Percentiles rank a stretch among this genome's conserved stretches.
phyloP scores from a whole-genome alignment of 2,797 vertebrate genomes.

The Ataeniobius toweri region DNA sequence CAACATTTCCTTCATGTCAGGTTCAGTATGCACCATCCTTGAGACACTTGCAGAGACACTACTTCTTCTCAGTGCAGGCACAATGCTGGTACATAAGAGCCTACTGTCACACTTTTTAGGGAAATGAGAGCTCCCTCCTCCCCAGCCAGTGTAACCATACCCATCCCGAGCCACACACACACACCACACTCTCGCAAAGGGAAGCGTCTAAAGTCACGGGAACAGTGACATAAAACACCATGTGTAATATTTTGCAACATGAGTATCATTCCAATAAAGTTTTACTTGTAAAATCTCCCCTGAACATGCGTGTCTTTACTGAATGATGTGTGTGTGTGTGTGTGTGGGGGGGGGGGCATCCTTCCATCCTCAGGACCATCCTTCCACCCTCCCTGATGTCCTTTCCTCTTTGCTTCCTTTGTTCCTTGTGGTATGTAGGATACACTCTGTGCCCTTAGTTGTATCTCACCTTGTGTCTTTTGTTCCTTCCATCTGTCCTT shows the following conservation, averaged over 20 bases:
- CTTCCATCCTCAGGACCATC: background rate
- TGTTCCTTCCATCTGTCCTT: background rate
- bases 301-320: conserved; percentile 17
- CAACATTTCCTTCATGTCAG: conserved; percentile 64
- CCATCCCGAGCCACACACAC: conserved; percentile 36
- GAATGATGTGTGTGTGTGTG: background rate
- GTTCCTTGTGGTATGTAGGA: no score
- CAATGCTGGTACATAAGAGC: conserved; percentile 68
- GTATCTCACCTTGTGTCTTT: background rate
- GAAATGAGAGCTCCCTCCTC: conserved; percentile 61
- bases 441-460: background rate
- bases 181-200: conserved; percentile 56
- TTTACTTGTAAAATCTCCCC: conserved; percentile 79
- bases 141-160: conserved; percentile 54
- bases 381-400: background rate
- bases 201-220: conserved; percentile 63
- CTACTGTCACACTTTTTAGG: conserved; percentile 73
- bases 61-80: conserved; percentile 70
- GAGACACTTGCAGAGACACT: conserved; percentile 60
- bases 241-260: conserved; percentile 83
- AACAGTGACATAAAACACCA: conserved; percentile 65
- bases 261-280: conserved; percentile 85
- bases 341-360: no score
- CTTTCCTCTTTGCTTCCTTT: background rate
- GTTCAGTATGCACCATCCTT: conserved; percentile 63